Percentiles rank a stretch among this genome's conserved stretches.
Conservation (phyloP, 1,140 invertebrate genomes). For the Oryctes rhinoceros region DNA sequence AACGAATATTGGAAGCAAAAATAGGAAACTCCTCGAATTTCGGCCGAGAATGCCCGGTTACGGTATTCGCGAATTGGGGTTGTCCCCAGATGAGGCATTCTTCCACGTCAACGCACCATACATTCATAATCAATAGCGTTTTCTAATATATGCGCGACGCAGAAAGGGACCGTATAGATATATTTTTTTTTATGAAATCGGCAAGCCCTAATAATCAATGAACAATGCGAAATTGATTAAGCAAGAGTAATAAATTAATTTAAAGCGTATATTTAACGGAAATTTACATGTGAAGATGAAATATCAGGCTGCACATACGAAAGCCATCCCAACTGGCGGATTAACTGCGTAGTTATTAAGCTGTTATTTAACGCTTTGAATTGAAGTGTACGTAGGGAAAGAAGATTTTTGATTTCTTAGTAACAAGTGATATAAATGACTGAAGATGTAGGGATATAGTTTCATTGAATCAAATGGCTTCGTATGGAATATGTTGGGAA, state of each 20-base stretch:
- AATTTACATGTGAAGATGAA: not conserved
- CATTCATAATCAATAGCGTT: not conserved
- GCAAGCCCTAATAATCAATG: not conserved
- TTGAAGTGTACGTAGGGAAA: too few species aligned
- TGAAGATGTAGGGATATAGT: too few species aligned
- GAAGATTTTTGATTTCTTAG: too few species aligned
- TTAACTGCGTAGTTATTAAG: too few species aligned
- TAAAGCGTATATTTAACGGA: not conserved
- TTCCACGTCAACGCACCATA: conserved; percentile 3
- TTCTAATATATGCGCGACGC: not conserved
- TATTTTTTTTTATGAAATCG: not conserved
- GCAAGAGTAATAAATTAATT: not conserved
- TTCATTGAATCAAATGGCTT: too few species aligned
- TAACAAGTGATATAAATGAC: too few species aligned
- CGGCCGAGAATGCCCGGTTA: not conserved
- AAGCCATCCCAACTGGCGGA: not conserved
- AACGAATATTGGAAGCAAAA: not conserved
- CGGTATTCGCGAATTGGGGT: not conserved
- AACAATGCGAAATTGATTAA: not conserved
- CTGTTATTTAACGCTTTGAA: too few species aligned
- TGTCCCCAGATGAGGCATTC: not conserved
- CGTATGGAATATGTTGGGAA: too few species aligned
- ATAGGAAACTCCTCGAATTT: not conserved
- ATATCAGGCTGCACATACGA: not conserved
- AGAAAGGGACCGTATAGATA: not conserved